These are phyloP conservation scores for Heliconius hewitsoni DNA, from an alignment of 1,140 invertebrate genomes.

Conservation along the genomic window DNA sequence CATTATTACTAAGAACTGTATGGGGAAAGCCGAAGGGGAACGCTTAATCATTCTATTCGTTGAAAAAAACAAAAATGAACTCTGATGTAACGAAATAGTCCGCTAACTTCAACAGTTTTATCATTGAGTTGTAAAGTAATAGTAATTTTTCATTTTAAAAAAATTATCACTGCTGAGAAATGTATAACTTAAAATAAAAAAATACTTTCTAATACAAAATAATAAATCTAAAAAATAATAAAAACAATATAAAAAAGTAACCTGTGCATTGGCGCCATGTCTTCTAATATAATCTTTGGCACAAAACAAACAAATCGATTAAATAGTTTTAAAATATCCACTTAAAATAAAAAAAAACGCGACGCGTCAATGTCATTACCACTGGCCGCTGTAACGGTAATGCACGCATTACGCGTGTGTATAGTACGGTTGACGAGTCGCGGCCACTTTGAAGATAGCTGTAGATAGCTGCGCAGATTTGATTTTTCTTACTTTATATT, in stretches of 20 bases:
- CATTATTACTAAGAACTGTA: neutral
- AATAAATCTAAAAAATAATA: too few species aligned
- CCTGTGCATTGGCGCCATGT: neutral
- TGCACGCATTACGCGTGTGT: slow-evolving; percentile 3
- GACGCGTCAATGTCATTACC: slow-evolving; percentile 32
- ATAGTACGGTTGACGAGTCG: neutral
- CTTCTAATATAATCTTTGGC: neutral
- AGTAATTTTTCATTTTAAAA: too few species aligned
- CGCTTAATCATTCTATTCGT: slow-evolving; percentile 1
- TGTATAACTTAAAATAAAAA: too few species aligned
- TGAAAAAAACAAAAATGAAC: neutral
- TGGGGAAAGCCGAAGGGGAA: slow-evolving; percentile 8
- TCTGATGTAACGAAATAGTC: neutral
- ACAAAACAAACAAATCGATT: neutral
- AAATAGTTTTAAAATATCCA: neutral
- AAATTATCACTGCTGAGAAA: too few species aligned
- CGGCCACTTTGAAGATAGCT: too few species aligned
- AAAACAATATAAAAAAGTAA: neutral
- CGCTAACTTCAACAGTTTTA: too few species aligned
- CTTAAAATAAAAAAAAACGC: slow-evolving; percentile 11
- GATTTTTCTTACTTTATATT: too few species aligned
- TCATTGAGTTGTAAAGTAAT: too few species aligned
- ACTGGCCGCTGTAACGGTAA: slow-evolving; percentile 8
- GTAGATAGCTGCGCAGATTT: too few species aligned
- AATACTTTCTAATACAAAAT: too few species aligned